Conservation (phyloP, 2,797 vertebrate species). For the Acropternis orthonyx region DNA sequence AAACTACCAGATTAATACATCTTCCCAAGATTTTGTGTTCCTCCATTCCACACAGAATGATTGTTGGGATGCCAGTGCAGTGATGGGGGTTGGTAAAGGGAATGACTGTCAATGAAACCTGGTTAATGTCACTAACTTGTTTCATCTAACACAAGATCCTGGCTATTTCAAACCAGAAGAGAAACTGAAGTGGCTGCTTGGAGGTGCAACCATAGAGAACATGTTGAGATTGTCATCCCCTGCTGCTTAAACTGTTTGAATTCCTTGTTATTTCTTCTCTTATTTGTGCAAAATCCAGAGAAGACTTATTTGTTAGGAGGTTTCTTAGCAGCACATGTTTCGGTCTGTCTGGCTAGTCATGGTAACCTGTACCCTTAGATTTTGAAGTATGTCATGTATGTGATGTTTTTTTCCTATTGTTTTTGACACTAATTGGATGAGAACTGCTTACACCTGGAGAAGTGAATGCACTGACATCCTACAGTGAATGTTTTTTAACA, state of each 20-base stretch:
- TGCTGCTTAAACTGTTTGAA: not conserved
- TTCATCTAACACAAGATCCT: not conserved
- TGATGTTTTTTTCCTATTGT: not conserved
- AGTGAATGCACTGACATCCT: not conserved
- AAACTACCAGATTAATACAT: not conserved
- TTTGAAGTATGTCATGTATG: not conserved
- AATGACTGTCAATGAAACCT: not conserved
- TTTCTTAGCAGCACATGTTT: not conserved
- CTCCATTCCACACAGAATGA: not conserved
- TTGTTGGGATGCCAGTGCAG: not conserved
- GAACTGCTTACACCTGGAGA: not conserved
- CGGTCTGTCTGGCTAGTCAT: not conserved
- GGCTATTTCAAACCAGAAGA: not conserved
- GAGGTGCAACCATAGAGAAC: not conserved
- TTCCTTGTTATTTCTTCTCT: not conserved
- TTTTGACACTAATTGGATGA: constrained; percentile 27
- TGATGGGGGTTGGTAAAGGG: not conserved
- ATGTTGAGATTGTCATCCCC: not conserved
- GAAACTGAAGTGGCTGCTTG: not conserved
- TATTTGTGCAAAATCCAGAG: not conserved
- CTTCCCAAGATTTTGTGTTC: not conserved
- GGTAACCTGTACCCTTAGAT: not conserved
- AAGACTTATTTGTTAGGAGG: not conserved
- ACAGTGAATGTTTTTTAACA: not conserved
- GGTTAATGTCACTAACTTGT: not conserved